Base-by-base conservation (phyloP, 2,888 invertebrate species). In the Nycteola revayana region DNA sequence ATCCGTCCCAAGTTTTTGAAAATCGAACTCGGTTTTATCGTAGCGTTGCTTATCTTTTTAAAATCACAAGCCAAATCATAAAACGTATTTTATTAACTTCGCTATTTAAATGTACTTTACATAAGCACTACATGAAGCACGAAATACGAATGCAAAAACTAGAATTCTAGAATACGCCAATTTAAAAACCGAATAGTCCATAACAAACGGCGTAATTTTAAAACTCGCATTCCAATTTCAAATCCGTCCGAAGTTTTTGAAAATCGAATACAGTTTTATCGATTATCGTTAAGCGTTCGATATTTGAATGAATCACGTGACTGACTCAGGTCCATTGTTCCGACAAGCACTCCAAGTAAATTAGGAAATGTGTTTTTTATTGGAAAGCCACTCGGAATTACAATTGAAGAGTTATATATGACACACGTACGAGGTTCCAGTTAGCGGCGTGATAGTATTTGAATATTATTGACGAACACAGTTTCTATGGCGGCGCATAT, bases 341-440 rank as follows among this genome's bases (percentile, higher is more conserved):
- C 62, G 65, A 65, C 63, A 75, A 76, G 63, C 60, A 52, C 60
- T 61, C 60, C 61, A 56, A 72, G 84, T 86, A 83, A 86, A 85
- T 87, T 87, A 84, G 86, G 87, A 83, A 85, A 87, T 81, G 85
- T 77, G 66, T 80, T 83, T 85, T 87, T 85, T 86, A 85, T 84
- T 83, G 77, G 73, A 73, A 77, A 75, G 70, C 70, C 75, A 74
- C 72, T 63, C 64, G 55, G 85, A 85, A 84, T 86, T 71, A 79
- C 76, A 86, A 85, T 81, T 75, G 79, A 63, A 51, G 60, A 62
- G 65, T 66, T 72, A 68, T 69, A 70, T 60, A 62, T 72, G 70
- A 75, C 66, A 75, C 79, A 79, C 76, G 78, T 75, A 75, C 68
- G 28, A 38, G 52, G 53, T 82, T 80, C 82, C 77, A 77, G 77